Conservation (phyloP, 2,888 invertebrate species). For the Odontothrips loti region DNA sequence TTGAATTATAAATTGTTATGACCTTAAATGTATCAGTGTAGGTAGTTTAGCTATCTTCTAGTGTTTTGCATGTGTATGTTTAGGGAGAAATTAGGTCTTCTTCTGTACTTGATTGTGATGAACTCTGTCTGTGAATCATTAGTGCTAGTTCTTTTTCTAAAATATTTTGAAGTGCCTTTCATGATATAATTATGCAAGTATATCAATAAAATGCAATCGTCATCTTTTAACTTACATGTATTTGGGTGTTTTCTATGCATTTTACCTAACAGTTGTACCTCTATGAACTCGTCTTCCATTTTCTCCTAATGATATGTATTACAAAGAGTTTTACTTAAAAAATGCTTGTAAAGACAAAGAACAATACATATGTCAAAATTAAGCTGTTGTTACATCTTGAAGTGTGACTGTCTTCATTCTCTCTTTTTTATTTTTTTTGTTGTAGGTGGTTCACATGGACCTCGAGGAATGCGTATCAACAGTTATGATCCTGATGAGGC, state of each 20-base stretch:
- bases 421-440: conserved; percentile 6
- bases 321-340: too few relatives aligned
- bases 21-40: too few relatives aligned
- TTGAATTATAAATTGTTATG: too few relatives aligned
- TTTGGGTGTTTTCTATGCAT: not conserved
- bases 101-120: conserved; percentile 30
- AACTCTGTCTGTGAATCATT: conserved; percentile 24
- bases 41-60: conserved; percentile 24
- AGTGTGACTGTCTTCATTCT: not conserved
- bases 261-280: too few relatives aligned
- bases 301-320: too few relatives aligned
- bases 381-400: too few relatives aligned
- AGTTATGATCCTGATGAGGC: conserved; percentile 67
- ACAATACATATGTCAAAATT: too few relatives aligned
- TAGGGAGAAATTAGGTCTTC: conserved; percentile 4
- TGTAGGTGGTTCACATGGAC: conserved; percentile 58
- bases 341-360: too few relatives aligned
- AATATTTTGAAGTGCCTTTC: conserved; percentile 29
- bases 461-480: conserved; percentile 61
- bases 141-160: conserved; percentile 6
- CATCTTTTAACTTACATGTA: not conserved
- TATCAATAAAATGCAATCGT: conserved; percentile 21
- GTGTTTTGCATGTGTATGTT: conserved; percentile 30
- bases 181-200: conserved; percentile 27
- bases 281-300: too few relatives aligned